Percentiles rank a stretch among this genome's conserved stretches.
These are phyloP conservation scores for Antheraea mylitta DNA, from an alignment of 1,140 invertebrate genomes.

Conservation along the genomic window DNA sequence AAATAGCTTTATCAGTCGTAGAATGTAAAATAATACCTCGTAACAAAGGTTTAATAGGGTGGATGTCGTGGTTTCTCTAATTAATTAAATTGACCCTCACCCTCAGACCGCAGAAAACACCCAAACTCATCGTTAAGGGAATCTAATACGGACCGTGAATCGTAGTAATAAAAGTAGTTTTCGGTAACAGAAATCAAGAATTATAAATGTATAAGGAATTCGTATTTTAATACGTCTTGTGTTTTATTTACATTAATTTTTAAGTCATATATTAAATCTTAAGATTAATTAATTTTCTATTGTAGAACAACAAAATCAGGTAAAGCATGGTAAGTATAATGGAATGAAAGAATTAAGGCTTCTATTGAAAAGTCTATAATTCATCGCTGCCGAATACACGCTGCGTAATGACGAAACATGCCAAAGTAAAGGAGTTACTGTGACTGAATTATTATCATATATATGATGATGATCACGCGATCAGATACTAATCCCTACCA, in stretches of 20 bases:
- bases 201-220: slow-evolving; percentile 31
- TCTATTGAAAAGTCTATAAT: too few relatives aligned
- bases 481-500: too few relatives aligned
- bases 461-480: too few relatives aligned
- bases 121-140: slow-evolving; percentile 20
- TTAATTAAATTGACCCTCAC: slow-evolving; percentile 56
- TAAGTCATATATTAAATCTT: too few relatives aligned
- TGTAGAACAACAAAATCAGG: too few relatives aligned
- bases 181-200: slow-evolving; percentile 19
- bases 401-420: too few relatives aligned
- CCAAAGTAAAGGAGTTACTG: too few relatives aligned
- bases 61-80: slow-evolving; percentile 46
- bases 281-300: too few relatives aligned
- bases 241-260: slow-evolving; percentile 35
- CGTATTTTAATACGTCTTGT: slow-evolving; percentile 39
- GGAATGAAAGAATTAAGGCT: too few relatives aligned
- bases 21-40: slow-evolving; percentile 40
- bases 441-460: too few relatives aligned
- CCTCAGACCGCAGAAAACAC: slow-evolving; percentile 30
- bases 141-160: slow-evolving; percentile 30
- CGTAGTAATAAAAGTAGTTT: slow-evolving; percentile 21
- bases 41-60: slow-evolving; percentile 50
- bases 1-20: slow-evolving; percentile 26
- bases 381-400: too few relatives aligned
- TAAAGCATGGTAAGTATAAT: too few relatives aligned